Base-by-base conservation (phyloP, 2,797 vertebrate species). In the Peromyscus aztecus region DNA sequence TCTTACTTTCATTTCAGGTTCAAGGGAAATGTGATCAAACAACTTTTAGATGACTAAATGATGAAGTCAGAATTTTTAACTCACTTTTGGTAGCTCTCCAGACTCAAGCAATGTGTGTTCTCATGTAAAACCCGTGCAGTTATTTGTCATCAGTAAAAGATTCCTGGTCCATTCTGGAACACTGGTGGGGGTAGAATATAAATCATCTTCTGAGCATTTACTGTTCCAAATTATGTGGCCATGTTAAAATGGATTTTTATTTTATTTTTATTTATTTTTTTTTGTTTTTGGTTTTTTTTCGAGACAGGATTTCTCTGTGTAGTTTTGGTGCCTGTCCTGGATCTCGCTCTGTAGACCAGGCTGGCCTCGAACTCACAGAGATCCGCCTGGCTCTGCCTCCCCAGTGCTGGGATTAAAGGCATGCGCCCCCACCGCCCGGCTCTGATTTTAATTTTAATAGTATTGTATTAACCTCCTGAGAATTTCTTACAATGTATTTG, bases 41-140 rank as follows among this genome's bases (percentile, higher is more conserved):
- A 90, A 89, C 31, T 88, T 91, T 31, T n/a, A 76, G 52, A 71
- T 77, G 71, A 89, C 86, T 86, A 52, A 95, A 69, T 65, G 81
- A 71, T 89, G 83, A 89, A 93, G 87, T 95, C 92, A 95, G 75
- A 95, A 81, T 84, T 95, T 96, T 95, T 83, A 97, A 83, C 75
- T 61, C 73, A 59, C n/a, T 19, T 19, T 81, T 91, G 31, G 29
- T 93, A 82, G 61, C 91, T 83, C 34, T 90, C 34, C 81, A 93
- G 46, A 85, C 37, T 88, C 67, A 34, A 73, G 14, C 86, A 75
- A 91, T 92, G 46, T 81, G 34, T 40, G 0, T 80, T 73, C 65
- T 94, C 40, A 34, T 57, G 24, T 77, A 77, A 89, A 97, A 24
- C 12, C 16, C 16, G 34, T 69, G 1, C n/a, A 75, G 21, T 80